Evolutionary conservation across 2,888 invertebrate species (phyloP), one percentile per base, ranked within the genome.

Genomic region (Mesorhabditis sp.): DNA sequence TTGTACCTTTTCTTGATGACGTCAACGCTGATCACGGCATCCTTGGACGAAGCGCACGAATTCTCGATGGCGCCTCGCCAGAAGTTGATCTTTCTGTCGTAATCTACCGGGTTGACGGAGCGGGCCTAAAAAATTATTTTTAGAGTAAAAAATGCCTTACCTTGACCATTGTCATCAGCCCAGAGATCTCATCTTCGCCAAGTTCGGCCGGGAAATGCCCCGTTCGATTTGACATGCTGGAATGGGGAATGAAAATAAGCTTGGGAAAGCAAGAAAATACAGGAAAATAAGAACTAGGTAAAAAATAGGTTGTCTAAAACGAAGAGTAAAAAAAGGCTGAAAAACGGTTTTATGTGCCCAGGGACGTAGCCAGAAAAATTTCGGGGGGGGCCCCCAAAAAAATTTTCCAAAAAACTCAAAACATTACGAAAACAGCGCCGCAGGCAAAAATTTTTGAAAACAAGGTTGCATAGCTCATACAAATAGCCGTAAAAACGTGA

Each of bases 51-150:
- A 28, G 69, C 68, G 64, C 83, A 83, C 28, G 75, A 76, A 7
- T 68, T 71, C 4, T 45, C 72, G 64, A 83, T 80, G 6, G 75
- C 45, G 4, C 75, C 74, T n/a, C 70, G 67, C 83, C 83, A 83
- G 70, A 82, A 83, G 0, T 73, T 71, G 6, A 82, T 67, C 62
- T 82, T 80, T 64, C 80, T 67, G 64, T 83, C 81, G 68, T 82
- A 80, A 66, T 83, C 82, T 4, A 76, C 74, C 44, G 80, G 75
- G 69, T 83, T 83, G 42, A 82, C 81, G 15, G 71, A 63, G 28
- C 81, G 72, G 28, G 76, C 75, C 79, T 83, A 62, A 62, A 75
- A 67, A 5, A 66, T 15, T 4, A n/a, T 70, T 42, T 64, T 13
- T 50, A 50, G 58, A 50, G n/a, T 50, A 41, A 42, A 43, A 61